Evolutionary conservation across 1,140 invertebrate species (phyloP).

Genomic region (Drosophila nikananu): DNA sequence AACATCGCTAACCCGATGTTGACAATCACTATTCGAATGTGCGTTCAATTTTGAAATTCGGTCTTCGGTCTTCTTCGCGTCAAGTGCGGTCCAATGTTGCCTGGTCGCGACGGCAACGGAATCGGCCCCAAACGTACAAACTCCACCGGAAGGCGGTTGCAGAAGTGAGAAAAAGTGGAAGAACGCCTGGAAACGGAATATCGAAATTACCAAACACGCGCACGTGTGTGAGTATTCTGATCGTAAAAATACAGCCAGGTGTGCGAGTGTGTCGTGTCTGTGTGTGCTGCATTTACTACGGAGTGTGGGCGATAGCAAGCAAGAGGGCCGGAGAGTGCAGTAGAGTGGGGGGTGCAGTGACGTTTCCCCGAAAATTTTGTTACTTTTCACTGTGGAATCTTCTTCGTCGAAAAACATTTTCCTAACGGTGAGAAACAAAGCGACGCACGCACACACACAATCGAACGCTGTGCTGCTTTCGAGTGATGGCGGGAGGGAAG

Average conservation of each 20-base stretch:
- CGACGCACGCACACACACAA: constrained; percentile 24
- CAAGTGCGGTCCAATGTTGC: constrained; percentile 41
- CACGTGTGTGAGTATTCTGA: constrained; percentile 42
- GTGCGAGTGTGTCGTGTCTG: constrained; percentile 9
- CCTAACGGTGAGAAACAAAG: constrained; percentile 44
- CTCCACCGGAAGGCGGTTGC: constrained; percentile 21
- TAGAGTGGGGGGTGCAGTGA: constrained; percentile 56
- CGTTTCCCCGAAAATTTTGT: constrained; percentile 13
- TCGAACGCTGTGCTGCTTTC: background rate
- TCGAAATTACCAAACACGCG: constrained; percentile 46
- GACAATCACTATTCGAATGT: no score
- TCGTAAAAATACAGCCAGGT: constrained; percentile 17
- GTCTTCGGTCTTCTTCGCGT: constrained; percentile 14
- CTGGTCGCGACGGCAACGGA: constrained; percentile 22
- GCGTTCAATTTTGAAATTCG: constrained; percentile 11
- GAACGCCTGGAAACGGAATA: constrained; percentile 58
- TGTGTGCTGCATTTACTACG: constrained; percentile 64
- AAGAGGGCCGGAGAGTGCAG: constrained; percentile 48
- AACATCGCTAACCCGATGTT: no score
- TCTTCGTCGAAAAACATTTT: constrained; percentile 37
- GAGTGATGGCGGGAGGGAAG: constrained; percentile 24
- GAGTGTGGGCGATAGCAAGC: constrained; percentile 61
- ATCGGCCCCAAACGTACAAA: constrained; percentile 20
- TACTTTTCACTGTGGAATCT: constrained; percentile 37
- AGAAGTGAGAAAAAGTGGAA: constrained; percentile 46